Evolutionary conservation across 2,113 vertebrate genomes (phyloP).

Genomic region (Bagarius yarrelli): DNA sequence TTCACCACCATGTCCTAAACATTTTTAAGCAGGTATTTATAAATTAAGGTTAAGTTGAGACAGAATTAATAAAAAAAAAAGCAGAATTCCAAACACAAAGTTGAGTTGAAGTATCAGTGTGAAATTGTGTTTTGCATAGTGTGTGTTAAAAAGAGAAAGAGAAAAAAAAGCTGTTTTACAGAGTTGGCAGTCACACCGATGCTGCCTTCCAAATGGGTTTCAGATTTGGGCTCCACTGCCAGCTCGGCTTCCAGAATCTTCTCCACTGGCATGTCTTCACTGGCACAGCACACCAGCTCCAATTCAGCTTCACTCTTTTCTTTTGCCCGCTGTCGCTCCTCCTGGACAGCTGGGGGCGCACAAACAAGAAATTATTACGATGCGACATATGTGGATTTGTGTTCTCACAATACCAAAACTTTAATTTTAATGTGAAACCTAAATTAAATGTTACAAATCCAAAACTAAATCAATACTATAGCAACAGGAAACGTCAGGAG

Average conservation of each 20-base stretch:
- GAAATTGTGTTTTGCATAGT: conserved; percentile 18
- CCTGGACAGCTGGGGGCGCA: conserved; percentile 85
- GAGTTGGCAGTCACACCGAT: conserved; percentile 86
- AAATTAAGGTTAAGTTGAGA: conserved; percentile 11
- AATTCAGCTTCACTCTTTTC: conserved; percentile 88
- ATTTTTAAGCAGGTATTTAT: conserved; percentile 16
- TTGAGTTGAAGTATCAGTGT: not conserved
- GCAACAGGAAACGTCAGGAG: conserved; percentile 2
- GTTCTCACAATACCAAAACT: too few relatives aligned
- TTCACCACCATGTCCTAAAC: not conserved
- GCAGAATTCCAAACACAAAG: conserved; percentile 23
- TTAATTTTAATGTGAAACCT: too few relatives aligned
- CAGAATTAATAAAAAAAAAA: too few relatives aligned
- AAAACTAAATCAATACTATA: not conserved
- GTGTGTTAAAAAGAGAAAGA: conserved; percentile 9
- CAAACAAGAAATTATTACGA: not conserved
- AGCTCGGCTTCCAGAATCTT: conserved; percentile 96
- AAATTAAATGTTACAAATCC: too few relatives aligned
- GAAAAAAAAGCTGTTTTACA: conserved; percentile 71
- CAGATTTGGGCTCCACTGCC: conserved; percentile 95
- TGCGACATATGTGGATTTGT: too few relatives aligned
- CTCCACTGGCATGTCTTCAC: conserved; percentile 98
- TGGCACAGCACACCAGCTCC: conserved; percentile 87
- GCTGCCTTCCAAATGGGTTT: conserved; percentile 91
- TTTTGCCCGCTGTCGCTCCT: conserved; percentile 93